These are phyloP conservation scores for Lepeophtheirus nordmannii DNA, from an alignment of 2,888 invertebrate species.

Conservation along the genomic window DNA sequence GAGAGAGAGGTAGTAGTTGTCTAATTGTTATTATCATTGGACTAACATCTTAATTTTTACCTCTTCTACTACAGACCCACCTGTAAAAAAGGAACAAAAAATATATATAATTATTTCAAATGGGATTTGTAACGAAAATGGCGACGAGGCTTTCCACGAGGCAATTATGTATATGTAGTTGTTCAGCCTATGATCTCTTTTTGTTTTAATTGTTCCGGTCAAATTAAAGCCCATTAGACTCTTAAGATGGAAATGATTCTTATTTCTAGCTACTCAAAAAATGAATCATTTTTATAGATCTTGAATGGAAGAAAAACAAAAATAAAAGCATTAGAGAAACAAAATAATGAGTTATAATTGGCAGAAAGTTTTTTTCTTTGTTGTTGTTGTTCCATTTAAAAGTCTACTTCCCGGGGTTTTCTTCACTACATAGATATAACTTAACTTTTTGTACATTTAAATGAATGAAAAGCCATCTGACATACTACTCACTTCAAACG, in stretches of 20 bases:
- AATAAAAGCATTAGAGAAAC: too few species aligned
- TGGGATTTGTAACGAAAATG: background rate
- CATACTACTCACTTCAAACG: too few species aligned
- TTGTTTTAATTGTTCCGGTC: conserved; percentile 2
- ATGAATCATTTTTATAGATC: background rate
- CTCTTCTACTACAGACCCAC: background rate
- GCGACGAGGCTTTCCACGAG: background rate
- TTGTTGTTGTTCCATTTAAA: background rate
- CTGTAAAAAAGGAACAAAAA: background rate
- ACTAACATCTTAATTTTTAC: conserved; percentile 7
- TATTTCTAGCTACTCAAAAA: background rate
- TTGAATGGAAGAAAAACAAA: background rate
- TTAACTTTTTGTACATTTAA: too few species aligned
- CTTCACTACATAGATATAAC: background rate
- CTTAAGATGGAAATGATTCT: too few species aligned
- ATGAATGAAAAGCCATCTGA: too few species aligned
- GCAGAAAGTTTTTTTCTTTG: background rate
- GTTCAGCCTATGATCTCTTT: too few species aligned
- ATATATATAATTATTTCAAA: background rate
- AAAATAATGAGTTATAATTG: conserved; percentile 1
- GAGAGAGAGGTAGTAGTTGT: background rate
- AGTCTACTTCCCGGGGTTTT: background rate
- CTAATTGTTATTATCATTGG: conserved; percentile 6
- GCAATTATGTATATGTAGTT: background rate
- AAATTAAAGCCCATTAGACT: background rate